These are phyloP conservation scores for Caenorhabditis tropicalis DNA, from an alignment of 1,140 invertebrate species.

Conservation along the genomic window DNA sequence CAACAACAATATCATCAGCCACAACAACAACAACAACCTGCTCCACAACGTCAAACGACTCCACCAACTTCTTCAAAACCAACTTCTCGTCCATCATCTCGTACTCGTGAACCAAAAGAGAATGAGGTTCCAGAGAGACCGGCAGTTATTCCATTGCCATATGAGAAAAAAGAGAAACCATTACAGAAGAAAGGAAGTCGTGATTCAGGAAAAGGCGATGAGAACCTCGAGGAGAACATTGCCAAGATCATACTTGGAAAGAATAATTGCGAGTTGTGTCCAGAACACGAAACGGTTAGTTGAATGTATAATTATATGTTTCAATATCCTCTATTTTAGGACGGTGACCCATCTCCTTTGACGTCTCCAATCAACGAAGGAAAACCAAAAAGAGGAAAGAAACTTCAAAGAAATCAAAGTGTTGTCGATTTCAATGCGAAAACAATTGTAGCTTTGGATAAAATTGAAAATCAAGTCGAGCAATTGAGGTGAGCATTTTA, in stretches of 20 bases:
- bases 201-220: conserved; percentile 26
- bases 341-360: conserved; percentile 28
- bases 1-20: not conserved
- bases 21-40: not conserved
- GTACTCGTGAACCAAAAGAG: conserved; percentile 27
- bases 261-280: conserved; percentile 24
- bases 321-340: not conserved
- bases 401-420: conserved; percentile 33
- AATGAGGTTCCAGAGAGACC: conserved; percentile 12
- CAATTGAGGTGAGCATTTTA: conserved; percentile 1
- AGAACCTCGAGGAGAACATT: conserved; percentile 9
- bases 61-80: not conserved
- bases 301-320: not conserved
- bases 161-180: not conserved
- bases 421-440: conserved; percentile 24
- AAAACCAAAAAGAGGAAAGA: conserved; percentile 27
- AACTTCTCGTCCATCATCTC: conserved; percentile 13
- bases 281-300: conserved; percentile 15
- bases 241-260: conserved; percentile 18
- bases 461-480: conserved; percentile 16
- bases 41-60: conserved; percentile 12
- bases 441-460: conserved; percentile 20
- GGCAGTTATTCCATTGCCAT: conserved; percentile 13
- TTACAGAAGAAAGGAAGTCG: conserved; percentile 16
- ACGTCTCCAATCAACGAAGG: conserved; percentile 33